Evolutionary conservation across 2,888 invertebrate species (phyloP), one percentile per base, ranked within the genome.

Genomic region (Nesidiocoris tenuis): DNA sequence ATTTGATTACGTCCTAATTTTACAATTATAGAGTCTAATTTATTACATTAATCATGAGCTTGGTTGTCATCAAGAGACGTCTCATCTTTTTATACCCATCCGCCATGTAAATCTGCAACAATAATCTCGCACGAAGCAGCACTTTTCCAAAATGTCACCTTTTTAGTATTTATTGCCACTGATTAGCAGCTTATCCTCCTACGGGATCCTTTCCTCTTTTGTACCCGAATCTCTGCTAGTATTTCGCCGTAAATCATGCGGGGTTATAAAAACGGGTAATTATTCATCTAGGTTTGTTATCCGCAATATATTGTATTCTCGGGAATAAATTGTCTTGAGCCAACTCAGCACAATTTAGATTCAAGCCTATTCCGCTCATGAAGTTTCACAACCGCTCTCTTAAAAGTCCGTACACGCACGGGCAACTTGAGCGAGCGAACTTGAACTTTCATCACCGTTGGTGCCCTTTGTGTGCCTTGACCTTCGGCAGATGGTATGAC

Each of bases 121-220:
- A 39, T 39, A 12, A 7, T 39, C 39, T 12, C 12, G 39, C 12
- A 12, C 12, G 12, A 39, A 39, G 39, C 39, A 7, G 9, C 22
- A 65, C 3, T 67, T 66, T 56, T 67, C 55, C 39, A 55, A 55
- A 67, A 54, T 54, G 55, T 67, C 67, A 55, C 55, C 54, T 67
- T 56, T 67, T 39, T 39, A 39, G 3, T 67, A 67, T 67, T 67
- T 67, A 67, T 67, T 67, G 22, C 67, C 56, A 22, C 67, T 67
- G 55, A 67, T 67, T 67, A 67, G 67, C 67, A 54, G 54, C 19
- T 54, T 55, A 55, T 67, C 23, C 67, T 22, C 55, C 55, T 22
- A 21, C 39, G 22, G 55, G 55, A 22, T 54, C 16, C 55, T 21
- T 67, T 67, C 39, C 39, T 65, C 65, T 65, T 65, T 65, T 65